phyloP scores from a whole-genome alignment of 2,888 invertebrate genomes.

The Lobophora halterata region DNA sequence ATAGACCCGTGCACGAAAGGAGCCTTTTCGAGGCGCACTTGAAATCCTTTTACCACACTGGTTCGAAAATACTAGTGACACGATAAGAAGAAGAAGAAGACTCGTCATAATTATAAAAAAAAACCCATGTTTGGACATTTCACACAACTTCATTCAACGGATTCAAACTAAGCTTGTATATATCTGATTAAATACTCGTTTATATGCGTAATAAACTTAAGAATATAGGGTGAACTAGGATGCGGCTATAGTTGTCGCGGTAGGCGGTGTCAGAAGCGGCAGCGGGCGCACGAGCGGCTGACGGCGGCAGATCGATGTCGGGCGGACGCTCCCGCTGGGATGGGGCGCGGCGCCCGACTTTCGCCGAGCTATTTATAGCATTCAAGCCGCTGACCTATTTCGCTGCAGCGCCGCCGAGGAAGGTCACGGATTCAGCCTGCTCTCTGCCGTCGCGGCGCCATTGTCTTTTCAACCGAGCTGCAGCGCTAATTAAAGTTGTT shows the following conservation, averaged over 20 bases:
- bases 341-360: constrained; percentile 76
- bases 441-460: constrained; percentile 72
- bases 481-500: constrained; percentile 78
- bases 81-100: too few species aligned
- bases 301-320: constrained; percentile 47
- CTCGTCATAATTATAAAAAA: too few species aligned
- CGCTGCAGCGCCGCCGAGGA: constrained; percentile 75
- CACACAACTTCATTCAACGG: too few species aligned
- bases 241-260: constrained; percentile 9
- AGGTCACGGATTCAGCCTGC: constrained; percentile 78
- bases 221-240: too few species aligned
- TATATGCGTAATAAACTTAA: too few species aligned
- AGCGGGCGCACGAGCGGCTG: constrained; percentile 30
- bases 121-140: too few species aligned
- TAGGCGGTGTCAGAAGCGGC: constrained; percentile 7
- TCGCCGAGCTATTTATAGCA: constrained; percentile 80
- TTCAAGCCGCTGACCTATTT: constrained; percentile 80
- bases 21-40: too few species aligned
- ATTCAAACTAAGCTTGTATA: too few species aligned
- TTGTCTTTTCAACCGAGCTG: constrained; percentile 74
- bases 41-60: too few species aligned
- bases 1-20: too few species aligned
- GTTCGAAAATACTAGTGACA: too few species aligned
- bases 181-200: too few species aligned
- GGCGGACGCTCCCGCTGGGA: constrained; percentile 54